A percentile compares a stretch with the other conserved stretches of the same genome.
Evolutionary conservation across 2,113 vertebrate species (phyloP).

Genomic region (Corythornis madagascariensis): DNA sequence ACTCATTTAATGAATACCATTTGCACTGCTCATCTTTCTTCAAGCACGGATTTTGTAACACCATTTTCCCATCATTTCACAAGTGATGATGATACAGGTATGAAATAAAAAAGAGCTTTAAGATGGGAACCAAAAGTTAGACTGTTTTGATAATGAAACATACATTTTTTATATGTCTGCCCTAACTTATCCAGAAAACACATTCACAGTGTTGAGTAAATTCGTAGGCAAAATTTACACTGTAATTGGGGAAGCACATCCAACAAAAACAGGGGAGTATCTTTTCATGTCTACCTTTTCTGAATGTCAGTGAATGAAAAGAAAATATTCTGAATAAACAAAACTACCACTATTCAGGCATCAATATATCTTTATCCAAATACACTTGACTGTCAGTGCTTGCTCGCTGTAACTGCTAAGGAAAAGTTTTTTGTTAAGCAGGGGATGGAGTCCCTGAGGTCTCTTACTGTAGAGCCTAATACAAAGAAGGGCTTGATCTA

Average conservation of each 20-base stretch:
- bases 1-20: neutral
- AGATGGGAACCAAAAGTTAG: neutral
- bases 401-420: neutral
- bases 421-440: conserved; percentile 20
- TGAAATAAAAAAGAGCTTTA: neutral
- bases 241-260: neutral
- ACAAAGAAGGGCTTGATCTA: conserved; percentile 28
- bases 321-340: conserved; percentile 36
- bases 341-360: conserved; percentile 23
- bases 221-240: neutral
- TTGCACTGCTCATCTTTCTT: neutral
- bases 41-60: neutral
- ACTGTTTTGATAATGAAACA: neutral
- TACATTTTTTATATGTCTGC: neutral
- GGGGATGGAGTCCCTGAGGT: neutral
- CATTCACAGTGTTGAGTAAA: neutral
- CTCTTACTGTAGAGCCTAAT: neutral
- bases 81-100: neutral
- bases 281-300: neutral
- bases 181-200: conserved; percentile 29
- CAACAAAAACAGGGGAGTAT: conserved; percentile 15
- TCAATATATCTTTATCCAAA: conserved; percentile 26
- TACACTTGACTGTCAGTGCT: neutral
- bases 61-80: neutral
- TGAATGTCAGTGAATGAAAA: conserved; percentile 27